Conservation (phyloP, 2,888 invertebrate genomes). For the Laspeyria flexula region DNA sequence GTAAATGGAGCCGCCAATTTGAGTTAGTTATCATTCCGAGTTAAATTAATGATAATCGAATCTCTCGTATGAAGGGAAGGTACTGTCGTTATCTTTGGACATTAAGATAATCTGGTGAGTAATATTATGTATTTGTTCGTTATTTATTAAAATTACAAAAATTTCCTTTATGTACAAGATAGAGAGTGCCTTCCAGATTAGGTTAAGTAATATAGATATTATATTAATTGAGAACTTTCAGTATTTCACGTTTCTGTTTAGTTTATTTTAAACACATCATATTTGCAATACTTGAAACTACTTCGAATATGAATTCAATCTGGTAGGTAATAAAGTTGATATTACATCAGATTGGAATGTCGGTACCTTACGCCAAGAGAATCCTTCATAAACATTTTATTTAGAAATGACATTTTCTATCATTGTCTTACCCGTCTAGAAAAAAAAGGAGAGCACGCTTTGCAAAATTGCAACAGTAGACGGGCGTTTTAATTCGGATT, state of each 20-base stretch:
- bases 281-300: conserved; percentile 6
- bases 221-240: conserved; percentile 29
- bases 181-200: conserved; percentile 36
- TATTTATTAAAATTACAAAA: no score
- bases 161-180: conserved; percentile 11
- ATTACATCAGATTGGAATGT: no score
- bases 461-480: no score
- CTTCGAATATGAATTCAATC: neutral
- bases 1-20: conserved; percentile 1
- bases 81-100: conserved; percentile 1
- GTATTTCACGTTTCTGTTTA: conserved; percentile 22
- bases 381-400: no score
- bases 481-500: no score
- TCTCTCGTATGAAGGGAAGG: conserved; percentile 28
- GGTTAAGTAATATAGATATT: conserved; percentile 28
- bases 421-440: no score
- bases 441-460: no score
- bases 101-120: neutral
- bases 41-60: conserved; percentile 25
- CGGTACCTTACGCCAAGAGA: no score
- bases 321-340: neutral
- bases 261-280: conserved; percentile 12
- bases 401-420: no score
- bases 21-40: conserved; percentile 28
- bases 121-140: no score